Evolutionary conservation across 1,140 invertebrate genomes (phyloP), one percentile per base, ranked within the genome.

Genomic region (Drosophila nebulosa): DNA sequence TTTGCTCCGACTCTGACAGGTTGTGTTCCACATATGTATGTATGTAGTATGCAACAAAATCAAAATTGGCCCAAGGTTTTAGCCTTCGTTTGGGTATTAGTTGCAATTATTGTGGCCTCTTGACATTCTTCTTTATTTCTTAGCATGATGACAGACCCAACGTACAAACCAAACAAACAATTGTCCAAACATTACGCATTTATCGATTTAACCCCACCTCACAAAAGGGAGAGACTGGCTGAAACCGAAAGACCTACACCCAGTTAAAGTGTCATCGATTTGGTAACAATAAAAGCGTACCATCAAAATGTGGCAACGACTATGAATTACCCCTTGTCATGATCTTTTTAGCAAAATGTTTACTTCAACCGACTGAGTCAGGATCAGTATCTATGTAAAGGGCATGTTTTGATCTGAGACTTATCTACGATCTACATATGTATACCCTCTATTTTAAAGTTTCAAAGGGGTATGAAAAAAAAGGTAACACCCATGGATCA

Each of bases 31-130:
- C 32, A 32, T 36, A 58, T n/a, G n/a, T n/a, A n/a, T n/a, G n/a
- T n/a, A n/a, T n/a, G n/a, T n/a, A n/a, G n/a, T n/a, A n/a, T 46
- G 39, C 39, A 46, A 46, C 39, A 46, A 46, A 46, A 46, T 46
- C 39, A 46, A 46, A 46, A 46, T 46, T 88, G 68, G 83, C 67
- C 74, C 78, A 86, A 88, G 83, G 81, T 78, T 59, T 70, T 72
- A 83, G 71, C 83, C 83, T 86, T 88, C 79, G 70, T 59, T 46
- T 53, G 42, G 61, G 83, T 72, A 88, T 88, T 88, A 88, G 83
- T 73, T 88, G 84, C 83, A 89, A 88, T 88, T 88, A 88, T 88
- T 88, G 83, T 84, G 83, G 84, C 83, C 83, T 88, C 83, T 88
- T 88, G 83, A 89, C 83, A 88, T 88, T 88, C 78, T 88, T 88